These are phyloP conservation scores for Aleiodes leptofemur DNA, from an alignment of 2,888 invertebrate species.

Conservation along the genomic window DNA sequence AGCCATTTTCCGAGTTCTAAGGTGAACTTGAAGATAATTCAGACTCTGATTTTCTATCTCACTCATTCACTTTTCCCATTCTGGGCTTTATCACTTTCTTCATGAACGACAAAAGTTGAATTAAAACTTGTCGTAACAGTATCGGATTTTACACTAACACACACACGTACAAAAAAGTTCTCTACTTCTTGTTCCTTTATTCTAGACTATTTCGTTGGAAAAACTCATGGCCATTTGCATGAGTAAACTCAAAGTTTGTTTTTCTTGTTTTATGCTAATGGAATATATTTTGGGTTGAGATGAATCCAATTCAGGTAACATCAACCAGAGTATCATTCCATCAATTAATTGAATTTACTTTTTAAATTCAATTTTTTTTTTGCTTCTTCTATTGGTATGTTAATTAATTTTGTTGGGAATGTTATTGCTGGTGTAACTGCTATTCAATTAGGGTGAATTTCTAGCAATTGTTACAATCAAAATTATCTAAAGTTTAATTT, in stretches of 20 bases:
- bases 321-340: too few relatives aligned
- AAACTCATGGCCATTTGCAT: constrained; percentile 59
- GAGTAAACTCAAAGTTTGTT: constrained; percentile 57
- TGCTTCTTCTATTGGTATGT: too few relatives aligned
- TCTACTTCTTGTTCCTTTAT: constrained; percentile 36
- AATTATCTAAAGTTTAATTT: too few relatives aligned
- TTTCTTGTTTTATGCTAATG: constrained; percentile 49
- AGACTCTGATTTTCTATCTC: constrained; percentile 21
- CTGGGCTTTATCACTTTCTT: constrained; percentile 13
- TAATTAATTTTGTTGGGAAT: too few relatives aligned
- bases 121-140: constrained; percentile 59
- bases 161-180: neutral
- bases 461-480: too few relatives aligned
- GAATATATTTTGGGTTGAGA: constrained; percentile 37
- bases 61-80: constrained; percentile 8
- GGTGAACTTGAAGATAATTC: constrained; percentile 54
- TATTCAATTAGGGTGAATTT: too few relatives aligned
- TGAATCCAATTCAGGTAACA: constrained; percentile 34
- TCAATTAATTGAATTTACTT: too few relatives aligned
- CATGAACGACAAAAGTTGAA: constrained; percentile 57
- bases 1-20: constrained; percentile 40
- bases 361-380: too few relatives aligned
- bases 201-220: constrained; percentile 39
- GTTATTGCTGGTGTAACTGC: too few relatives aligned
- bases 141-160: constrained; percentile 20